Evolutionary conservation across 1,140 invertebrate genomes (phyloP), one percentile per base, ranked within the genome.

Genomic region (Tetragnatha versicolor): DNA sequence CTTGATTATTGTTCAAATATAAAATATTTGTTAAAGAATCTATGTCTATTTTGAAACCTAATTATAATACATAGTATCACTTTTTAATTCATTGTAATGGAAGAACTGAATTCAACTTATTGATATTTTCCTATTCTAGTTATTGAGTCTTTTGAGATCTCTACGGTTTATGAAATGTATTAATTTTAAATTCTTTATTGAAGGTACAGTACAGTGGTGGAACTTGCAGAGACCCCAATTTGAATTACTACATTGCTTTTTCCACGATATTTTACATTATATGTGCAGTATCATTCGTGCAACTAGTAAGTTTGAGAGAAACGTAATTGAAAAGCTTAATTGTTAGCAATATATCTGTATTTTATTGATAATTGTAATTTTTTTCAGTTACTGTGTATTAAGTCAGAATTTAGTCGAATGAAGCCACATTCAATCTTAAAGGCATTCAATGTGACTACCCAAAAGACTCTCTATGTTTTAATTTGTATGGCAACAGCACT

Each of bases 401-500:
- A 82, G 27, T 85, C 83, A 17, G 94, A 96, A 87, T 96, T 93
- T 88, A 88, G 91, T 80, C 88, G 91, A 81, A 90, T 94, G 86
- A 94, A 96, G 87, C 90, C 92, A 51, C 93, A 93, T 10, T 92
- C 92, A 2, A 87, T 95, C 69, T 84, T 93, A 1, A 88, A 90
- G 78, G 94, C 94, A 9, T 95, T 93, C 84, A 89, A 92, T 82
- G 89, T 97, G 45, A 97, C 94, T 65, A 96, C 92, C 3, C 95
- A 96, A 84, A 98, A 98, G 88, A 88, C 95, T 80, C 89, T 98
- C 7, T 97, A 97, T 84, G 90, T 96, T 80, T 90, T 97, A 75
- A 93, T 94, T 22, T 95, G 95, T 85, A 87, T 96, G 25, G 95
- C 94, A 0, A 91, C 94, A 29, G 87, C 92, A 1, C 90, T 97